Evolutionary conservation across 2,888 invertebrate genomes (phyloP), one percentile per base, ranked within the genome.

Genomic region (Thymelicus sylvestris): DNA sequence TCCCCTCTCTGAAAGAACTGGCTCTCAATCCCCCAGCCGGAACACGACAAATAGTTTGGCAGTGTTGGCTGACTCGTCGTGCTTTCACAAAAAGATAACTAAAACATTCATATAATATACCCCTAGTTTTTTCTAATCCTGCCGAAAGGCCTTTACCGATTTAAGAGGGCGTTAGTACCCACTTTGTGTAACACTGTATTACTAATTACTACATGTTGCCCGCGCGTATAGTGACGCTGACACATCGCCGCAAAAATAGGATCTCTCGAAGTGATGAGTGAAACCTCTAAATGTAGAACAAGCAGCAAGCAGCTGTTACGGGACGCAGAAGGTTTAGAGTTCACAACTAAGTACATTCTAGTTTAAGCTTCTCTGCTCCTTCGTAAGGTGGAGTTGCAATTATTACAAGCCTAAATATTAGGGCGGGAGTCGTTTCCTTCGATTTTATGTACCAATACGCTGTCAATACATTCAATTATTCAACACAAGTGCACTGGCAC

Each of bases 401-500:
- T 31, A 31, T 31, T 31, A 31, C 31, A 31, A 31, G 31, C 31
- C 31, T 31, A 31, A 31, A 31, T 31, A 31, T 31, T 31, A 31
- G 2, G 31, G 31, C 12, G 8, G 13, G 55, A 31, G 6, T 13
- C 38, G 7, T 7, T 31, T 57, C 8, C 57, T 13, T 10, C 31
- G 31, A 31, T 38, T 57, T 12, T 31, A 31, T 13, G 13, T 38
- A 38, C 24, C 39, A n/a, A 59, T 59, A 39, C 59, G 13, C 55
- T 31, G 62, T 61, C 57, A 63, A 72, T 70, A 41, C 60, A 61
- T 63, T 66, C 73, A 70, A 62, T 73, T 73, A 72, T 72, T 48
- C 73, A 75, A 73, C 72, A 73, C 64, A 74, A 72, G 75, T 76
- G 74, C 77, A 77, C 79, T 76, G 75, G 74, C 75, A 73, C 72